Conservation (phyloP, 2,888 invertebrate genomes). For the Steinernema carpocapsae region DNA sequence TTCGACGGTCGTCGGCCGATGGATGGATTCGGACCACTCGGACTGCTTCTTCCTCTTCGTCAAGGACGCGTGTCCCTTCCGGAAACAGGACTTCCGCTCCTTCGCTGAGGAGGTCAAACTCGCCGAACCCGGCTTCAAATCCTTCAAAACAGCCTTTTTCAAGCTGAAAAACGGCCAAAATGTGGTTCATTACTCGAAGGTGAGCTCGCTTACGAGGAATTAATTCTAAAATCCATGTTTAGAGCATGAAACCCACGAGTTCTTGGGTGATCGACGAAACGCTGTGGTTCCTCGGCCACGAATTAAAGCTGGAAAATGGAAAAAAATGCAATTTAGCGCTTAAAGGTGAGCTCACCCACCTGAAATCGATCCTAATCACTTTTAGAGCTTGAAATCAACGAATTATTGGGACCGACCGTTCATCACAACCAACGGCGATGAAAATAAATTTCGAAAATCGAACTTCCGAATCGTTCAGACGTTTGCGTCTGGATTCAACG, state of each 20-base stretch:
- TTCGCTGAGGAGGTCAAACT: slow-evolving; percentile 63
- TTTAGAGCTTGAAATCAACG: too few species aligned
- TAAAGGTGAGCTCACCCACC: too few species aligned
- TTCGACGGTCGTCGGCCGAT: slow-evolving; percentile 50
- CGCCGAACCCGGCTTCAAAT: slow-evolving; percentile 63
- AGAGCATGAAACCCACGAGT: slow-evolving; percentile 48
- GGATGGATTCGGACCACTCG: slow-evolving; percentile 51
- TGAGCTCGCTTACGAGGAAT: slow-evolving; percentile 25
- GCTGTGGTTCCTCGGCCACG: slow-evolving; percentile 61
- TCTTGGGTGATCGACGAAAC: slow-evolving; percentile 57
- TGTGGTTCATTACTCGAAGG: slow-evolving; percentile 52
- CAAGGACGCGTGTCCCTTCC: slow-evolving; percentile 47
- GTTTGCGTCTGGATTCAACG: too few species aligned
- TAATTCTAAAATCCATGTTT: slow-evolving; percentile 6
- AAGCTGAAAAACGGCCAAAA: slow-evolving; percentile 54
- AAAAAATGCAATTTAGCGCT: too few species aligned
- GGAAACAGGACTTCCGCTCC: slow-evolving; percentile 45
- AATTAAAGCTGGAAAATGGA: too few species aligned
- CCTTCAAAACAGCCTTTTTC: slow-evolving; percentile 62
- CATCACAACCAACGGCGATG: too few species aligned
- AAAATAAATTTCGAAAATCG: too few species aligned
- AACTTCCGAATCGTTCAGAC: too few species aligned
- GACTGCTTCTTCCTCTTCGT: slow-evolving; percentile 47
- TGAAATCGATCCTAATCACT: too few species aligned
- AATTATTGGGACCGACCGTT: too few species aligned